phyloP scores from a whole-genome alignment of 2,888 invertebrate genomes.

The Cheilosia variabilis region DNA sequence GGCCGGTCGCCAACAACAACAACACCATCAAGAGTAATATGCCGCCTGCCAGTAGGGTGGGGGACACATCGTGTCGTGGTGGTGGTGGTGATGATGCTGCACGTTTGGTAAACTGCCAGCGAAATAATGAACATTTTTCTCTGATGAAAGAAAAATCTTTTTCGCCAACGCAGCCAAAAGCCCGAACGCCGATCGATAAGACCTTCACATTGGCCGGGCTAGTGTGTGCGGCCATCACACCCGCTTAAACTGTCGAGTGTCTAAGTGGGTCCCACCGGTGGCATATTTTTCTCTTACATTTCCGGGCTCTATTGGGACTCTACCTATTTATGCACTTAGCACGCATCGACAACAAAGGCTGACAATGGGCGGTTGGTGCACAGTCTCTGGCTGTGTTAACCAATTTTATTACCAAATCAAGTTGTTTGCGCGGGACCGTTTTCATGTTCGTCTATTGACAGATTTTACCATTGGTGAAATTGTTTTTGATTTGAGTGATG shows the following conservation, averaged over 20 bases:
- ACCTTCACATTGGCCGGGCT: conserved; percentile 67
- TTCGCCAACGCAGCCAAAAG: conserved; percentile 16
- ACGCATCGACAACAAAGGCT: not conserved
- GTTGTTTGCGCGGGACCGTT: conserved; percentile 1
- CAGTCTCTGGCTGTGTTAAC: not conserved
- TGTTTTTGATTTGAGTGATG: conserved; percentile 6
- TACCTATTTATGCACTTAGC: conserved; percentile 13
- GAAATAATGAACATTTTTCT: conserved; percentile 56
- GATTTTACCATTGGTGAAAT: conserved; percentile 22
- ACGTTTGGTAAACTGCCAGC: conserved; percentile 66
- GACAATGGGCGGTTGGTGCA: not conserved
- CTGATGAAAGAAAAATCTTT: conserved; percentile 18
- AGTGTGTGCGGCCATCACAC: conserved; percentile 39
- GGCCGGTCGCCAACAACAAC: conserved; percentile 32
- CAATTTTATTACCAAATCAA: not conserved
- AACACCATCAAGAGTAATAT: not conserved
- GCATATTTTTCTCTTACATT: conserved; percentile 12
- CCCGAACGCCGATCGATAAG: conserved; percentile 50
- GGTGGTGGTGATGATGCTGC: conserved; percentile 39
- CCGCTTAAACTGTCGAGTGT: conserved; percentile 26
- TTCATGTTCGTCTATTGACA: conserved; percentile 31
- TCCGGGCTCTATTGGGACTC: conserved; percentile 10
- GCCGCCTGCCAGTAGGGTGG: not conserved
- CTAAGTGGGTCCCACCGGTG: conserved; percentile 25
- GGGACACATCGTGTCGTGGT: conserved; percentile 5